Evolutionary conservation across 2,113 vertebrate species (phyloP).

Genomic region (Psammodynastes pulverulentus): DNA sequence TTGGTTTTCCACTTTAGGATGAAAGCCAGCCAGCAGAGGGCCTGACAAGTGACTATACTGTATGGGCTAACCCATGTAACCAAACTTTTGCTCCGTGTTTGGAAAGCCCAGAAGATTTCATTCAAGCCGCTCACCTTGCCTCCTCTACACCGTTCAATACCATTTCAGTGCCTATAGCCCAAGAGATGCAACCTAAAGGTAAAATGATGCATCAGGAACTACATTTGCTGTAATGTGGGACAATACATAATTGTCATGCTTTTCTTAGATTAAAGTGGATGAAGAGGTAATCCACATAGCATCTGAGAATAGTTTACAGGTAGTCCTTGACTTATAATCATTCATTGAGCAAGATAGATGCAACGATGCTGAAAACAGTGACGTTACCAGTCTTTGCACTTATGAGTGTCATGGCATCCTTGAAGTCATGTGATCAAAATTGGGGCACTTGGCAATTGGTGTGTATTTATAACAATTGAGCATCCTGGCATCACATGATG

Average conservation of each 20-base stretch:
- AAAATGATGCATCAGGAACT: background rate
- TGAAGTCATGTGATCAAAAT: background rate
- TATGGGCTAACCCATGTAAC: slow-evolving; percentile 76
- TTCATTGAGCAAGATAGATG: background rate
- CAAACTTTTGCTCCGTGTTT: slow-evolving; percentile 80
- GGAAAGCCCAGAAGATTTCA: slow-evolving; percentile 82
- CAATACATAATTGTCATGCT: background rate
- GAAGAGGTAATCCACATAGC: background rate
- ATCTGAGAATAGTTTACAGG: background rate
- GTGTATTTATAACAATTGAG: background rate
- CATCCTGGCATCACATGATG: background rate
- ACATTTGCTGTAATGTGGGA: rapidly evolving
- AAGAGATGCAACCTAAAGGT: slow-evolving; percentile 71
- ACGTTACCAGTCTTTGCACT: background rate
- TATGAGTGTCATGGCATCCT: too few relatives aligned
- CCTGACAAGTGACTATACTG: slow-evolving; percentile 74
- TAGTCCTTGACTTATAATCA: background rate
- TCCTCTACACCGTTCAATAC: slow-evolving; percentile 84
- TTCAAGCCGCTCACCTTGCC: slow-evolving; percentile 72
- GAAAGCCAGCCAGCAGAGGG: slow-evolving; percentile 58
- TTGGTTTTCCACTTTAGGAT: slow-evolving; percentile 65
- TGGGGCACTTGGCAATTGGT: background rate
- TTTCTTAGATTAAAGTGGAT: background rate
- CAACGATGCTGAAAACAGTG: background rate
- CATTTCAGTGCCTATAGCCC: slow-evolving; percentile 20